A percentile compares a stretch with the other conserved stretches of the same genome.
Evolutionary conservation across 2,888 invertebrate genomes (phyloP).

Genomic region (Lasioglossum morio): DNA sequence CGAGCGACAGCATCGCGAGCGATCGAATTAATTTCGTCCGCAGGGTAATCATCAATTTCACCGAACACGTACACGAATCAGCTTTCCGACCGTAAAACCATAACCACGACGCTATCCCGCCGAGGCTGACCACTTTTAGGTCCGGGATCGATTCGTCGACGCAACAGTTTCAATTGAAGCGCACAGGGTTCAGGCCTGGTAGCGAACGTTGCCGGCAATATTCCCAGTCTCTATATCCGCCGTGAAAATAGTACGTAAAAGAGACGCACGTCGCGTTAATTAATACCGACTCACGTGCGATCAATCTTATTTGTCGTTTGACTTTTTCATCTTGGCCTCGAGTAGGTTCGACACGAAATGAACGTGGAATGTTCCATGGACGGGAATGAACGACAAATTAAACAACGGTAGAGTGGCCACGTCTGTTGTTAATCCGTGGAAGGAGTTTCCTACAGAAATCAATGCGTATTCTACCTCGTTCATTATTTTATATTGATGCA

Average conservation of each 20-base stretch:
- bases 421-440: no score
- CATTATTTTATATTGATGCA: no score
- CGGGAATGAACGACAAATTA: neutral
- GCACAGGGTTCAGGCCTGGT: neutral
- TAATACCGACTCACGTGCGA: slow-evolving; percentile 11
- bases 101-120: slow-evolving; percentile 5
- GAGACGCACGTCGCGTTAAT: slow-evolving; percentile 20
- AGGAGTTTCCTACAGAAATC: no score
- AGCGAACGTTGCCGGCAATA: slow-evolving; percentile 19
- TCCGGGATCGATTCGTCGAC: slow-evolving; percentile 37
- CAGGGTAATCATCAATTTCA: slow-evolving; percentile 17
- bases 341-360: neutral
- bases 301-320: slow-evolving; percentile 43
- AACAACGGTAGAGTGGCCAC: no score
- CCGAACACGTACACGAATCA: neutral
- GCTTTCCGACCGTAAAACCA: neutral
- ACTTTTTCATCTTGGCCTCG: slow-evolving; percentile 17
- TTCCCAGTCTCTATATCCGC: neutral
- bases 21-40: neutral
- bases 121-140: slow-evolving; percentile 12
- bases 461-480: no score
- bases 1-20: neutral
- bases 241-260: slow-evolving; percentile 9
- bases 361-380: neutral
- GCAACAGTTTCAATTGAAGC: slow-evolving; percentile 46